A percentile compares a stretch with the other conserved stretches of the same genome.
phyloP scores from a whole-genome alignment of 1,140 invertebrate genomes.

The Drosophila quadrilineata region DNA sequence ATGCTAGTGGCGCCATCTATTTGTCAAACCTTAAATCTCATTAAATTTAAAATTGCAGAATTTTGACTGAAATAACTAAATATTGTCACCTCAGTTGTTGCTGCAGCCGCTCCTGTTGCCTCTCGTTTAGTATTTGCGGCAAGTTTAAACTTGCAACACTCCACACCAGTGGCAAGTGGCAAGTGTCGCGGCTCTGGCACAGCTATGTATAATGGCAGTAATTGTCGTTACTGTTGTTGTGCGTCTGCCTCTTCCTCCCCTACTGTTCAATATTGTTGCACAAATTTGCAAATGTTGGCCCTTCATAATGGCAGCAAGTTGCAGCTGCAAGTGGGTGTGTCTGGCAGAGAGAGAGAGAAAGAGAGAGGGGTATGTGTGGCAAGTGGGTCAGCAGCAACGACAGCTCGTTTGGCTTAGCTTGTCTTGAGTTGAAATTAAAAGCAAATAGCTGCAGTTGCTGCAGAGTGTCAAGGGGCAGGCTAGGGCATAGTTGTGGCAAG shows the following conservation, averaged over 20 bases:
- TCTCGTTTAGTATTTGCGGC: neutral
- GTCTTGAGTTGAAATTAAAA: conserved; percentile 71
- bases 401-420: conserved; percentile 69
- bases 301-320: conserved; percentile 35
- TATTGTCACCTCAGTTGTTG: no score
- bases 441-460: conserved; percentile 63
- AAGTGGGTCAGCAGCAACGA: conserved; percentile 33
- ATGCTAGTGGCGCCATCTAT: neutral
- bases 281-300: conserved; percentile 28
- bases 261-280: no score
- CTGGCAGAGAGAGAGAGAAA: conserved; percentile 32
- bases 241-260: no score
- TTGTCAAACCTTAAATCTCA: neutral
- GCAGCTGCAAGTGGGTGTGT: conserved; percentile 55
- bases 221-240: conserved; percentile 29
- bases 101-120: conserved; percentile 11
- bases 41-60: no score
- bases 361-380: neutral
- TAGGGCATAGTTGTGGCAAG: no score
- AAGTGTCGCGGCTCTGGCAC: conserved; percentile 54
- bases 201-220: conserved; percentile 29
- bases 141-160: conserved; percentile 32
- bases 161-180: no score
- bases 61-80: no score
- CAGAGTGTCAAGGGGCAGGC: neutral